Evolutionary conservation across 2,888 invertebrate genomes (phyloP).

Genomic region (Spialia ferax): DNA sequence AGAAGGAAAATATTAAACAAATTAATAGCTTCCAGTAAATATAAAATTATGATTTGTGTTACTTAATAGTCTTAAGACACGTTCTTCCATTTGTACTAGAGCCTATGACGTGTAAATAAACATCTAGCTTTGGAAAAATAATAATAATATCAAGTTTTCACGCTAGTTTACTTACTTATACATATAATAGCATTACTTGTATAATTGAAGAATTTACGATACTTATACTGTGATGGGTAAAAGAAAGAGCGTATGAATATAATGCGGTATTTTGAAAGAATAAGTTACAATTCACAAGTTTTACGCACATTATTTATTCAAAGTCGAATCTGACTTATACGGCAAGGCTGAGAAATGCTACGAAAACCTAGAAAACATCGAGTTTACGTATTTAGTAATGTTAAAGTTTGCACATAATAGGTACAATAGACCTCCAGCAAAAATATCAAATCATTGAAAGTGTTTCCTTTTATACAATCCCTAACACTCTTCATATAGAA

Average conservation of each 20-base stretch:
- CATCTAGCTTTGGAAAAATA: conserved; percentile 49
- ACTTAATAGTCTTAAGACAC: conserved; percentile 65
- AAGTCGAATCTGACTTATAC: too few species aligned
- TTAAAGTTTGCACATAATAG: too few species aligned
- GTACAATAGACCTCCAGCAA: too few species aligned
- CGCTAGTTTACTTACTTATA: conserved; percentile 38
- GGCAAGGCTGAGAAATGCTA: too few species aligned
- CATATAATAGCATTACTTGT: background rate
- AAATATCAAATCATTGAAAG: too few species aligned
- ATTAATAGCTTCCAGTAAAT: conserved; percentile 24
- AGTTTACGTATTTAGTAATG: too few species aligned
- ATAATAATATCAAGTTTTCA: conserved; percentile 41
- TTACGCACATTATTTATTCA: background rate
- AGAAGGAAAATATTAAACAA: background rate
- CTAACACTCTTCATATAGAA: too few species aligned
- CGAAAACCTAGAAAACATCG: too few species aligned
- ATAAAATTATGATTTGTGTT: conserved; percentile 44
- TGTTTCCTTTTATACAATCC: too few species aligned
- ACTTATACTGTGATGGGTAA: conserved; percentile 42
- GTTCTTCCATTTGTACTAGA: conserved; percentile 67
- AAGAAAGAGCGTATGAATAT: conserved; percentile 31
- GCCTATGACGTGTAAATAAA: conserved; percentile 53
- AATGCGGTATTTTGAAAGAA: background rate
- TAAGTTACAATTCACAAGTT: conserved; percentile 20
- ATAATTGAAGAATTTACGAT: conserved; percentile 40